phyloP scores from a whole-genome alignment of 1,140 invertebrate genomes.

The Hycleus phaleratus region DNA sequence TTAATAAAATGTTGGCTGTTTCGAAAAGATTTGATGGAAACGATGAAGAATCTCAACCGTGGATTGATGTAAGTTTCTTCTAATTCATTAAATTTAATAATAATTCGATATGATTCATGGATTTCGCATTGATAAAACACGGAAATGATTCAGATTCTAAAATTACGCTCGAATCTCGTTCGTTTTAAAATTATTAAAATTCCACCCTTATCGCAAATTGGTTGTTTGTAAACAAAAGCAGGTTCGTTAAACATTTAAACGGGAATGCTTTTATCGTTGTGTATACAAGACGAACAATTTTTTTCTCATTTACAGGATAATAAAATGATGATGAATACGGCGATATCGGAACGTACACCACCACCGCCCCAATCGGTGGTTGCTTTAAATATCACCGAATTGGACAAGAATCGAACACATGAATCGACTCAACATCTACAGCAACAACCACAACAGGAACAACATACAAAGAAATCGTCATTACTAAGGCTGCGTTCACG shows the following conservation, averaged over 20 bases:
- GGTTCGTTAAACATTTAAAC: no score
- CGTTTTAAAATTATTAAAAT: no score
- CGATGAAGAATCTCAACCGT: no score
- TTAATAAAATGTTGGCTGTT: no score
- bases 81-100: no score
- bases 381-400: conserved; percentile 5
- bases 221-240: no score
- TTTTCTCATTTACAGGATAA: conserved; percentile 26
- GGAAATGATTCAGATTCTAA: not conserved
- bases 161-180: no score
- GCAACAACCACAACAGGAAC: conserved; percentile 11
- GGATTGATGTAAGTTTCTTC: no score
- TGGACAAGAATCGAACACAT: not conserved
- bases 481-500: conserved; percentile 5
- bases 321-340: conserved; percentile 29
- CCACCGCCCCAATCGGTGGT: not conserved
- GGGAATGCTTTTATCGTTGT: not conserved
- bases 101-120: not conserved
- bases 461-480: conserved; percentile 13
- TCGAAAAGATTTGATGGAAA: no score
- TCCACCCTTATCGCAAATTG: no score
- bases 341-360: conserved; percentile 18
- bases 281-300: not conserved
- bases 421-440: conserved; percentile 1
- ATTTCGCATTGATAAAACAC: not conserved